Conservation (phyloP, 2,797 vertebrate species). For the Malurus splendens region DNA sequence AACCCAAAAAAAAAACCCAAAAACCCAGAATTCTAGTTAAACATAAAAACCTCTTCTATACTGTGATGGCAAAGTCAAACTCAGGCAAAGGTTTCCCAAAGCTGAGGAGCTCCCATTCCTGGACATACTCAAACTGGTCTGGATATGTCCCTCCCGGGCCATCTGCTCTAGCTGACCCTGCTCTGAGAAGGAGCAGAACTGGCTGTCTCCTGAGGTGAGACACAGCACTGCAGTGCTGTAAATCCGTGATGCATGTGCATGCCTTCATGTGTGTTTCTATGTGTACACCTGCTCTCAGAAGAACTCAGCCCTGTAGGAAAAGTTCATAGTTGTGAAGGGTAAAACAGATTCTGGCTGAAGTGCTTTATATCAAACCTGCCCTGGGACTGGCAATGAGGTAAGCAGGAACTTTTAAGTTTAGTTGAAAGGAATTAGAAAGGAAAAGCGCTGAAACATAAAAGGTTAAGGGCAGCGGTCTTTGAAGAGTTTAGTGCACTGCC, state of each 20-base stretch:
- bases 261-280: not conserved
- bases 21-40: not conserved
- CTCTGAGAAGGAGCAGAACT: not conserved
- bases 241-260: not conserved
- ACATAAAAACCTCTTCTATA: rapidly evolving
- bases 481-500: constrained; percentile 16
- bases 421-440: constrained; percentile 19
- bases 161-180: not conserved
- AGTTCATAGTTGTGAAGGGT: not conserved
- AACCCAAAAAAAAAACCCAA: too few relatives aligned
- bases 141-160: rapidly evolving
- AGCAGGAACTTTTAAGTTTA: not conserved
- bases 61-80: not conserved
- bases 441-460: not conserved
- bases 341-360: not conserved
- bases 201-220: not conserved
- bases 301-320: not conserved
- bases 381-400: not conserved
- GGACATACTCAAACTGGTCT: not conserved
- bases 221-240: not conserved
- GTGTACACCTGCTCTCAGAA: not conserved
- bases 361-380: not conserved
- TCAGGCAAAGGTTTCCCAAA: not conserved
- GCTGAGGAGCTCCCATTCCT: not conserved
- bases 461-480: constrained; percentile 23